Conservation (phyloP, 2,888 invertebrate genomes). For the Dynastes tityus region DNA sequence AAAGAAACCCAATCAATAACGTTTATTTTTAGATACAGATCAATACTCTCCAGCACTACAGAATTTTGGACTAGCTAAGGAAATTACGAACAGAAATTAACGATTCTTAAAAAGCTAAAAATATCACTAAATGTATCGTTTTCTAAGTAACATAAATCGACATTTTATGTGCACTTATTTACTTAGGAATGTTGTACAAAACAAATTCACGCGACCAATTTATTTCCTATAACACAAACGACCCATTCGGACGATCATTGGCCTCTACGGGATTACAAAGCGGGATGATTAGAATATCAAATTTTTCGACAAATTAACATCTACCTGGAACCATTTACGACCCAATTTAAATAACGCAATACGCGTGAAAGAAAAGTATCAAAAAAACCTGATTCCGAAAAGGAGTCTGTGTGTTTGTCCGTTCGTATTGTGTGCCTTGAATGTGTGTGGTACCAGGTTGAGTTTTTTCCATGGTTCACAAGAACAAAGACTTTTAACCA, state of each 20-base stretch:
- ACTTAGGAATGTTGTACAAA: neutral
- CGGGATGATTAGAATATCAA: constrained; percentile 43
- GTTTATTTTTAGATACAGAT: constrained; percentile 39
- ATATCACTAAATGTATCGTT: neutral
- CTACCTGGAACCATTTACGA: constrained; percentile 34
- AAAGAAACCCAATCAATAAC: constrained; percentile 23
- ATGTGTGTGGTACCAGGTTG: constrained; percentile 41
- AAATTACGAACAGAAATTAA: neutral
- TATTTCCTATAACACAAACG: too few species aligned
- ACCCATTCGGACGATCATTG: neutral
- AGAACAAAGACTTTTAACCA: constrained; percentile 47
- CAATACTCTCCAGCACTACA: constrained; percentile 15
- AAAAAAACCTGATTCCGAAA: constrained; percentile 25
- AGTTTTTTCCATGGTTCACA: constrained; percentile 29
- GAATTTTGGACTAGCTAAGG: constrained; percentile 16
- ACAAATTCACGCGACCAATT: neutral
- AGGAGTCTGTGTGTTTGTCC: neutral
- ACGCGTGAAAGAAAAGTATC: constrained; percentile 23
- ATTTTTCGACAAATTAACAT: constrained; percentile 45
- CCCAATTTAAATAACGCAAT: constrained; percentile 38
- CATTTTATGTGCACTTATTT: neutral
- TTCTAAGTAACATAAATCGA: neutral
- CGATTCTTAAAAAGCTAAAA: too few species aligned
- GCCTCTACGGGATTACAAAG: constrained; percentile 17
- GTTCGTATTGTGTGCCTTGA: constrained; percentile 28